Conservation (phyloP, 2,113 vertebrate genomes). For the Poecile atricapillus region DNA sequence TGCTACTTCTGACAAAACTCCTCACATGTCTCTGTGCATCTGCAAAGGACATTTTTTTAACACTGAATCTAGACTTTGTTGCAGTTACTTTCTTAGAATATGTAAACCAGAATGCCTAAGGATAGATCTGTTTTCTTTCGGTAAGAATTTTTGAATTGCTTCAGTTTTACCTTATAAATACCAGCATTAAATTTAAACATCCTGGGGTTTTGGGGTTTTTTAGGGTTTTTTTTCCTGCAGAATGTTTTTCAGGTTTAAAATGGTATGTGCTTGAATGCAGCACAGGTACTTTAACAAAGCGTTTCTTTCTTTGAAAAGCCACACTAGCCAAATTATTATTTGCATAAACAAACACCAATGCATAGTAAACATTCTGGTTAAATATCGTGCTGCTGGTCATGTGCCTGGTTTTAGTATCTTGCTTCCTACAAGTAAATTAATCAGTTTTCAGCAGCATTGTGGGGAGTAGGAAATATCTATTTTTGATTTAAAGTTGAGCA, state of each 20-base stretch:
- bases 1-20: background rate
- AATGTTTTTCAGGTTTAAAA: background rate
- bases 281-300: background rate
- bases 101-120: background rate
- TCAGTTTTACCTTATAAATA: background rate
- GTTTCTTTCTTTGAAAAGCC: background rate
- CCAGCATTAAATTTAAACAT: background rate
- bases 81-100: background rate
- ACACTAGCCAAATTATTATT: background rate
- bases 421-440: background rate
- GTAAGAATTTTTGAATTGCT: background rate
- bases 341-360: slow-evolving; percentile 1
- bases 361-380: background rate
- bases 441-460: background rate
- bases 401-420: background rate
- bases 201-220: background rate
- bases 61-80: background rate
- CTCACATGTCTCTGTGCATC: background rate
- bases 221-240: background rate
- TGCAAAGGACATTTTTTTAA: background rate
- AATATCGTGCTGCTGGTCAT: background rate
- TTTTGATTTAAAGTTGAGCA: background rate
- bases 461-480: background rate
- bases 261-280: background rate
- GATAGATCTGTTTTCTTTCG: background rate